These are phyloP conservation scores for Campoletis sonorensis DNA, from an alignment of 1,140 invertebrate species.

Conservation along the genomic window DNA sequence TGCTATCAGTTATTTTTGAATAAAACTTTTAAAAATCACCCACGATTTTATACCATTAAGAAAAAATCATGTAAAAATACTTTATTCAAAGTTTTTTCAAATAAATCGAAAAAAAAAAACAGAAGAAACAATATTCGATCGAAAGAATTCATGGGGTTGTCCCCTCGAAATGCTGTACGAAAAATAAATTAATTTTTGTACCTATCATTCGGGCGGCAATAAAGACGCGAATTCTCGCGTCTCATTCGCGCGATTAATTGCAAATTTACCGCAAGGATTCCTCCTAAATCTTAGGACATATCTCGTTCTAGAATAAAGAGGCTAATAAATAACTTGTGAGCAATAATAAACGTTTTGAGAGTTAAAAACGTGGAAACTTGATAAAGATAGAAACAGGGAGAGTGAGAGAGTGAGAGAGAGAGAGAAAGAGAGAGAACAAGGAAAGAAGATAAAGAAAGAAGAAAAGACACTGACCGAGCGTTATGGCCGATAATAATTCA, in stretches of 20 bases:
- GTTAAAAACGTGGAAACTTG: not conserved
- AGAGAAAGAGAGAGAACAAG: not conserved
- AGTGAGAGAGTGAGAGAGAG: not conserved
- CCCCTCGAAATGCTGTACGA: not conserved
- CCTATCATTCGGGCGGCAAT: not conserved
- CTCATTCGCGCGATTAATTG: slow-evolving; percentile 4
- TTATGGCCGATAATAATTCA: slow-evolving; percentile 31
- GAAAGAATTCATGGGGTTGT: too few relatives aligned
- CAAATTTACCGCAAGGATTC: not conserved
- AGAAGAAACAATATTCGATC: too few relatives aligned
- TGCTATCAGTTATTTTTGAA: too few relatives aligned
- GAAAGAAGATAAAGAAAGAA: not conserved
- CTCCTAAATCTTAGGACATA: slow-evolving; percentile 5
- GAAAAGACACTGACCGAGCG: slow-evolving; percentile 2
- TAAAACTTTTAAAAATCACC: too few relatives aligned
- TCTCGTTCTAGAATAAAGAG: slow-evolving; percentile 37
- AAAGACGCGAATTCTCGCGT: slow-evolving; percentile 9
- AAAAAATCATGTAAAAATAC: too few relatives aligned
- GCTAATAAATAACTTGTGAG: slow-evolving; percentile 34
- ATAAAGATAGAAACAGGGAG: not conserved
- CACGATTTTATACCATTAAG: too few relatives aligned
- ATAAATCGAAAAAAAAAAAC: too few relatives aligned
- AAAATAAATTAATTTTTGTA: slow-evolving; percentile 5
- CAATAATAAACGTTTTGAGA: slow-evolving; percentile 39
- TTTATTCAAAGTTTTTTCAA: too few relatives aligned